Conservation (phyloP, 2,113 vertebrate genomes). For the Danionella cerebrum region DNA sequence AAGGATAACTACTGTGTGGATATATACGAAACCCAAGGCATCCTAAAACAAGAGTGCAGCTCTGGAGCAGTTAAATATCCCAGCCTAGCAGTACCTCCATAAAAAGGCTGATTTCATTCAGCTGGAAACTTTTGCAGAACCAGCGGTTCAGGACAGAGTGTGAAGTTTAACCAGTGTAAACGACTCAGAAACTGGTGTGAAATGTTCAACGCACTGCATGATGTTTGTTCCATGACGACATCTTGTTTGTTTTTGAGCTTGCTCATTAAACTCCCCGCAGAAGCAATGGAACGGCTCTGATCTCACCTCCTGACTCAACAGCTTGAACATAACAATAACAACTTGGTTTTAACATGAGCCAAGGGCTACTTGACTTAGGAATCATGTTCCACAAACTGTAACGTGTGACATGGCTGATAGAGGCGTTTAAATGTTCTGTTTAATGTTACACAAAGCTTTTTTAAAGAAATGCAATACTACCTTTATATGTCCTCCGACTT, state of each 20-base stretch:
- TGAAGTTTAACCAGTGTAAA: slow-evolving; percentile 19
- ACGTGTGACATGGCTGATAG: not conserved
- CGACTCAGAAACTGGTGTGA: slow-evolving; percentile 21
- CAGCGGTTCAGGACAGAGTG: slow-evolving; percentile 30
- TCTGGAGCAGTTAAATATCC: not conserved
- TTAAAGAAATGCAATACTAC: slow-evolving; percentile 49
- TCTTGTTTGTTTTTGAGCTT: slow-evolving; percentile 45
- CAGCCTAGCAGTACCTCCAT: slow-evolving; percentile 9
- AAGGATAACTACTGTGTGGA: too few relatives aligned
- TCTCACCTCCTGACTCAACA: slow-evolving; percentile 1
- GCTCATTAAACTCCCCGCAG: slow-evolving; percentile 43
- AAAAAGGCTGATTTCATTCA: slow-evolving; percentile 9
- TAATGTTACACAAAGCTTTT: not conserved
- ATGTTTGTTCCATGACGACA: slow-evolving; percentile 49
- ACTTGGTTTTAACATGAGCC: not conserved
- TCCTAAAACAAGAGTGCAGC: not conserved
- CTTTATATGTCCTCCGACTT: slow-evolving; percentile 80
- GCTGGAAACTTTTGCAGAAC: slow-evolving; percentile 8
- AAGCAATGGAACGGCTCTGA: slow-evolving; percentile 7
- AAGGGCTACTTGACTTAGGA: not conserved
- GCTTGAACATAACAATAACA: not conserved
- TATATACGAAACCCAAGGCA: slow-evolving; percentile 2
- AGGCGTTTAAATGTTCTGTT: not conserved
- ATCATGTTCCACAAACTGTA: not conserved
- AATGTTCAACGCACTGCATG: slow-evolving; percentile 12